A percentile compares a stretch with the other conserved stretches of the same genome.
Conservation (phyloP, 2,888 invertebrate genomes). For the Heliconius hortense region DNA sequence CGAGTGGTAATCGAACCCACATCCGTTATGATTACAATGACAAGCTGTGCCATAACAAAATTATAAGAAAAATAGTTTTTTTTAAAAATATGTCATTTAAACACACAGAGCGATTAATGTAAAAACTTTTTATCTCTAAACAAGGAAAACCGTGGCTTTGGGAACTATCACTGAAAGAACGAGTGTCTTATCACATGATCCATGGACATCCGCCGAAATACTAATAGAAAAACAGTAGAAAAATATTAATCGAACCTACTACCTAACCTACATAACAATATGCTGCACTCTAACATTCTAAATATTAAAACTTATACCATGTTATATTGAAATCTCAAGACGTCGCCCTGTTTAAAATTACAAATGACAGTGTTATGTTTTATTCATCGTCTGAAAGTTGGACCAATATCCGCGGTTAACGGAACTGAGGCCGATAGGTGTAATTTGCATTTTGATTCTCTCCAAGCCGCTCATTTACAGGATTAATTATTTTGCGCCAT, state of each 20-base stretch:
- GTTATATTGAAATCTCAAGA: constrained; percentile 57
- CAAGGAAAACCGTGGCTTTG: no score
- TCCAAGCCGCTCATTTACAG: constrained; percentile 24
- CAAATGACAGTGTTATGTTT: constrained; percentile 69
- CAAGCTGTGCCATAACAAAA: no score
- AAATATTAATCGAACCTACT: not conserved
- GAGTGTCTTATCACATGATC: not conserved
- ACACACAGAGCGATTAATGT: no score
- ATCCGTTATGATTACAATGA: no score
- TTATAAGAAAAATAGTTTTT: no score
- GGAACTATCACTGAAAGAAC: not conserved
- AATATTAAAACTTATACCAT: constrained; percentile 33
- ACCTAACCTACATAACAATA: not conserved
- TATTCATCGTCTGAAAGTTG: constrained; percentile 68
- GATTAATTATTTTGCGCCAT: not conserved
- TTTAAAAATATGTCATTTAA: no score
- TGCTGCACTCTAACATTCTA: not conserved
- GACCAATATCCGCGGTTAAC: constrained; percentile 48
- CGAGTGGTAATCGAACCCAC: no score
- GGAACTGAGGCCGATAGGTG: constrained; percentile 43
- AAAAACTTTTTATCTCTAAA: no score
- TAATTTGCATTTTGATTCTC: constrained; percentile 47
- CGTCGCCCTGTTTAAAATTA: constrained; percentile 67
- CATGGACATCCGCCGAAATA: not conserved
- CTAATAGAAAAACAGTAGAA: no score